These are phyloP conservation scores for Prosopocoilus inquinatus DNA, from an alignment of 2,888 invertebrate genomes.

Conservation along the genomic window DNA sequence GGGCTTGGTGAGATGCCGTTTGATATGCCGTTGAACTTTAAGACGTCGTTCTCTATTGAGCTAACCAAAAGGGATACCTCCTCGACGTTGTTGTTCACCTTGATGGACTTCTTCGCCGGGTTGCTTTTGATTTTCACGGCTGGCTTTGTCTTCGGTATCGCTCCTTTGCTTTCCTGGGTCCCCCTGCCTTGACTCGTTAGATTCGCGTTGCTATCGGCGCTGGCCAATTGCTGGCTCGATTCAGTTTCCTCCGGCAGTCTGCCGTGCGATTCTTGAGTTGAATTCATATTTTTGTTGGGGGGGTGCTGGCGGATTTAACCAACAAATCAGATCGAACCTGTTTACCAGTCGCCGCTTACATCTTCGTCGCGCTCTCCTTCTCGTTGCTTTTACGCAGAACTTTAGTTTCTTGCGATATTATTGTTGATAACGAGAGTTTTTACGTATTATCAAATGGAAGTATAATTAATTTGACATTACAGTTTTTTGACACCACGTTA, in stretches of 20 bases:
- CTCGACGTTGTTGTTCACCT: conserved; percentile 41
- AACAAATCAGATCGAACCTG: background rate
- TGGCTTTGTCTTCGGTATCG: conserved; percentile 37
- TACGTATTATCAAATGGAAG: no score
- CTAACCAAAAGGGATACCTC: conserved; percentile 23
- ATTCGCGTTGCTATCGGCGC: conserved; percentile 39
- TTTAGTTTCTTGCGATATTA: no score
- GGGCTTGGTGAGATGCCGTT: conserved; percentile 23
- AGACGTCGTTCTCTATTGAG: conserved; percentile 10
- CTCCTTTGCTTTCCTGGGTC: conserved; percentile 36
- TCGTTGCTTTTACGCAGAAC: no score
- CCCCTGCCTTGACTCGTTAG: conserved; percentile 19
- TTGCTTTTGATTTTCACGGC: conserved; percentile 21
- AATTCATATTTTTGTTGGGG: conserved; percentile 3
- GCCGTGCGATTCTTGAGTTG: conserved; percentile 5
- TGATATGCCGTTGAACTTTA: conserved; percentile 28
- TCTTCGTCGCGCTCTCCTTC: no score
- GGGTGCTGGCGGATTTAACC: background rate
- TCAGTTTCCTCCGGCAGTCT: conserved; percentile 13
- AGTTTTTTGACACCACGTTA: no score
- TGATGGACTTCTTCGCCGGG: conserved; percentile 30
- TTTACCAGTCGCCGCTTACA: no score
- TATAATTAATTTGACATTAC: no score
- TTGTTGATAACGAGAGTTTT: no score
- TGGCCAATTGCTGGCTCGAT: conserved; percentile 10